Conservation (phyloP, 2,797 vertebrate genomes). For the Lutra lutra region DNA sequence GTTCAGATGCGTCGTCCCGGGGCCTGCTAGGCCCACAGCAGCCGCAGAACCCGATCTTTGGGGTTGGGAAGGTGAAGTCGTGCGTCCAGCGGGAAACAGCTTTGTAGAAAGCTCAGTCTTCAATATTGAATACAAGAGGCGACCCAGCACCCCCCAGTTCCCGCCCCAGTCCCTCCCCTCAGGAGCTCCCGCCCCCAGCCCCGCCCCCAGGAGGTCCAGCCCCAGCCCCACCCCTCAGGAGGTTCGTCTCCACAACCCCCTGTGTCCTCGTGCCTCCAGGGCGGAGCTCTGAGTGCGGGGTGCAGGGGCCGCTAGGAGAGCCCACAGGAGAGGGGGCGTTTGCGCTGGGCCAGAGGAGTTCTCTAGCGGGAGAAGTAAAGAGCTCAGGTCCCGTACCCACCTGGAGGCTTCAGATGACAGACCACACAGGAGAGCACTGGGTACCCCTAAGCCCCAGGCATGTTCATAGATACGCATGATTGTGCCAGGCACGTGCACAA, state of each 20-base stretch:
- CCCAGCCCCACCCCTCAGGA: not conserved
- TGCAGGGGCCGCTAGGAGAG: fast-evolving
- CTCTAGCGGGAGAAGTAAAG: not conserved
- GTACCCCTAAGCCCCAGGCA: not conserved
- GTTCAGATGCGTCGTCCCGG: too few relatives aligned
- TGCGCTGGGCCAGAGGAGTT: not conserved
- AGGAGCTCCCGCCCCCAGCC: not conserved
- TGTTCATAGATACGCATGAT: fast-evolving
- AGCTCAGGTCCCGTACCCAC: fast-evolving
- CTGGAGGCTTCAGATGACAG: not conserved
- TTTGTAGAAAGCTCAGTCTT: not conserved
- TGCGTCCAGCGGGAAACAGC: fast-evolving
- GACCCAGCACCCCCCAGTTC: not conserved
- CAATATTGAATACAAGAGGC: not conserved
- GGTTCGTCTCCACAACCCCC: not conserved
- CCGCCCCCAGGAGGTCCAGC: not conserved
- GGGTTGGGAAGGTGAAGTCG: not conserved
- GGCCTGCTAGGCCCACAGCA: fast-evolving
- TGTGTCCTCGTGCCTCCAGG: not conserved
- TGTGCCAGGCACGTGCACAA: fast-evolving
- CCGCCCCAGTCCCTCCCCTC: not conserved
- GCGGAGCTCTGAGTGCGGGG: not conserved
- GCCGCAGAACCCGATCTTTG: not conserved
- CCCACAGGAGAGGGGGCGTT: not conserved
- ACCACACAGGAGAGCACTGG: fast-evolving